A percentile compares a stretch with the other conserved stretches of the same genome.
These are phyloP conservation scores for Glyptemys insculpta DNA, from an alignment of 2,797 vertebrate species.

Conservation along the genomic window DNA sequence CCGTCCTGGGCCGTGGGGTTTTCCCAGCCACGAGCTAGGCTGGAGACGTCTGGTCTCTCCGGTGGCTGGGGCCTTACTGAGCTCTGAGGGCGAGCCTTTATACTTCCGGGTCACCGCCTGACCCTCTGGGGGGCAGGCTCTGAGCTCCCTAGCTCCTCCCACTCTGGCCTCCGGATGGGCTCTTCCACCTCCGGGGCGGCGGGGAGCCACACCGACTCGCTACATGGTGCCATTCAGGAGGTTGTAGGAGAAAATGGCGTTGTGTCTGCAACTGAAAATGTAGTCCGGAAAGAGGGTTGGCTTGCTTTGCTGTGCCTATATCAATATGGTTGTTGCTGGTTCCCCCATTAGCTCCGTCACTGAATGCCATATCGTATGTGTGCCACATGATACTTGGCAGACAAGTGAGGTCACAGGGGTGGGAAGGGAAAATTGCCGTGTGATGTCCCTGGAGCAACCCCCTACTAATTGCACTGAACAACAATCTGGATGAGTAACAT, in stretches of 20 bases:
- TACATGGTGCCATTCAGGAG: background rate
- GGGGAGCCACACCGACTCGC: no score
- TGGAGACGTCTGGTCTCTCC: no score
- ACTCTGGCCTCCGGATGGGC: no score
- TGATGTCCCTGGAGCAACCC: background rate
- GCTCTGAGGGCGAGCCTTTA: no score
- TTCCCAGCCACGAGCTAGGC: no score
- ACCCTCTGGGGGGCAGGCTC: no score
- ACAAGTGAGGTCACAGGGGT: background rate
- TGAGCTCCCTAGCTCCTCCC: no score
- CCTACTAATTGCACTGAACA: background rate
- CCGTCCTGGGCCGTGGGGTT: no score
- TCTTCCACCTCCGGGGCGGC: no score
- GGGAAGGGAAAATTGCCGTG: background rate
- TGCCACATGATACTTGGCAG: background rate
- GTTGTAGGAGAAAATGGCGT: background rate
- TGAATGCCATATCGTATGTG: background rate
- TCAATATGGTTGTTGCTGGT: background rate
- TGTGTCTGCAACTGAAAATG: background rate
- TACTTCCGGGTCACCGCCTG: no score
- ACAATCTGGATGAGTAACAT: background rate
- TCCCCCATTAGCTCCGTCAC: background rate
- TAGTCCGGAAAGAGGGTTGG: background rate
- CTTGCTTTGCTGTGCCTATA: background rate
- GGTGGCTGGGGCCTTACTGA: no score